Base-by-base conservation (phyloP, 2,113 vertebrate species). In the Bubo scandiacus region DNA sequence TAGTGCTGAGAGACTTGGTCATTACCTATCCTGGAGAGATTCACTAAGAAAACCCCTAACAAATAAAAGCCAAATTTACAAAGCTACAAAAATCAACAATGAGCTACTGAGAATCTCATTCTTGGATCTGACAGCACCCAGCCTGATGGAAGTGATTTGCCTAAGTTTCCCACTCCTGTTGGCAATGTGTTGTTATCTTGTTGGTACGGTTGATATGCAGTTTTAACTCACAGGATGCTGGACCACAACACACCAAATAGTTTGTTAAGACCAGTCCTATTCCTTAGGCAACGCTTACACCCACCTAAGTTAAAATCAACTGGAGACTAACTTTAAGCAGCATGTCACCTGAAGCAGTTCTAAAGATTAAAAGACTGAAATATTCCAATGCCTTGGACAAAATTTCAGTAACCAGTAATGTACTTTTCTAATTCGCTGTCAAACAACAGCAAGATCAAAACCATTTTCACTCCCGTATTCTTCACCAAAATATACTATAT, bases 181-280 rank as follows among this genome's bases (percentile, higher is more conserved):
- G 40, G 17, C 8, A 49, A 29, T 2, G 3, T 1, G 0, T 81
- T 47, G 16, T 17, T 17, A 54, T 11, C 29, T 45, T 25, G 12
- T 7, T 34, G 12, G 20, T 27, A 47, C 38, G 49, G 17, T 23
- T 14, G 38, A 54, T 10, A 59, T 0, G 2, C 17, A 6, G 32
- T 26, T 61, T 80, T 59, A 75, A 45, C 49, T 68, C 9, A 0
- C 2, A 6, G n/a, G n/a, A 78, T 23, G 49, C 55, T 23, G 5
- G 22, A n/a, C 25, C 36, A 65, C 45, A 66, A 40, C 51, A 51
- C 45, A 26, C 19, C 29, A 61, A 61, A 29, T 45, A 15, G 25
- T 34, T 49, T 27, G 7, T 32, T 47, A 26, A 5, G 30, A 45
- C 22, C 54, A 36, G 65, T 42, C 22, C 65, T 47, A 23, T 18